phyloP scores from a whole-genome alignment of 2,113 vertebrate species.

The Pseudopodoces humilis region DNA sequence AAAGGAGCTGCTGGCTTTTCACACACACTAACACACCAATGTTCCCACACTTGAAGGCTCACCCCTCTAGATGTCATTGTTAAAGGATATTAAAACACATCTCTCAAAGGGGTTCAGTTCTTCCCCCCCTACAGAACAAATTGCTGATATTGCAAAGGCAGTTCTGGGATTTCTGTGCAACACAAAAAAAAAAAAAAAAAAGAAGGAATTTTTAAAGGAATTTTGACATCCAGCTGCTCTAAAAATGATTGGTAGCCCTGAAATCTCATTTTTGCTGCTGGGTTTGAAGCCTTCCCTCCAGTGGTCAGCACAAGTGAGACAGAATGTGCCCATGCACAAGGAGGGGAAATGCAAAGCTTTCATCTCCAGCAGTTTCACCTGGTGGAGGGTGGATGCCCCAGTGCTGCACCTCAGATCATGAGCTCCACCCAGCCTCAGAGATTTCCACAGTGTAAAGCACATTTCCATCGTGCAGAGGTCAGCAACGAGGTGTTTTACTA shows the following conservation, averaged over 20 bases:
- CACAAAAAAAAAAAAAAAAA: neutral
- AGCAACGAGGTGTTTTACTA: neutral
- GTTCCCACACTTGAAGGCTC: neutral
- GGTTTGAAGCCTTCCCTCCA: accelerated
- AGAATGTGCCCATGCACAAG: accelerated
- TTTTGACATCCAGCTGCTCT: neutral
- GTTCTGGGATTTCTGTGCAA: neutral
- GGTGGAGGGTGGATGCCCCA: no score
- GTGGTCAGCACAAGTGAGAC: accelerated
- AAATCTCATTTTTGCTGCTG: neutral
- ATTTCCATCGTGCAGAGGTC: neutral
- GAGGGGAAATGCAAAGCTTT: neutral
- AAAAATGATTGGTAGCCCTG: neutral
- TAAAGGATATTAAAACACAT: neutral
- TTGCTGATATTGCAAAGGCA: neutral
- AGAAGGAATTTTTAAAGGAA: neutral
- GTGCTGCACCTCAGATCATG: neutral
- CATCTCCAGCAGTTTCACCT: neutral
- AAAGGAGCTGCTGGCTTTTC: neutral
- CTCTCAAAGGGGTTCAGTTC: neutral
- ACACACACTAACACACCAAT: neutral
- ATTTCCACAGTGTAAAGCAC: neutral
- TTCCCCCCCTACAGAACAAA: neutral
- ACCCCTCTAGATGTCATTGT: neutral
- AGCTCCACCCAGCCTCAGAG: neutral